Evolutionary conservation across 2,888 invertebrate genomes (phyloP), one percentile per base, ranked within the genome.

Genomic region (Spodoptera littoralis): DNA sequence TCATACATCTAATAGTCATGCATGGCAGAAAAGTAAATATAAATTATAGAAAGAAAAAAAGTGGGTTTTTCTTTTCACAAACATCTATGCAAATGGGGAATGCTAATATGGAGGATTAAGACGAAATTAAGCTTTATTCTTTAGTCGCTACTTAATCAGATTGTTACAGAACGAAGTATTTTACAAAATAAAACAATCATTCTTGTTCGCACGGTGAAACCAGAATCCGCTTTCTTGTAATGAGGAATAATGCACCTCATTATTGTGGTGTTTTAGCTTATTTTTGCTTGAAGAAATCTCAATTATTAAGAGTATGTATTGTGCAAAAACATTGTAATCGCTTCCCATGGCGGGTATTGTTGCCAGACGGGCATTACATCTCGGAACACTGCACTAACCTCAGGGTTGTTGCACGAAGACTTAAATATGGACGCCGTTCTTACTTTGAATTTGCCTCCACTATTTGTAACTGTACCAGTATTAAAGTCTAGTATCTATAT

Each of bases 261-360:
- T 22, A 1, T 5, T 9, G n/a, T 30, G 11, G 59, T 47, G 45
- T 63, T 73, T 74, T 51, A 56, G 68, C 18, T 63, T 60, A 65
- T 51, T 65, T 73, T 79, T 6, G 67, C 54, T 60, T 70, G 52
- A 74, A 75, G 71, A 75, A 81, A 73, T 71, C 77, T 70, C 56
- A 68, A 66, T 68, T 65, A 77, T 73, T 62, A 73, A 59, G 69
- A 65, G 49, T 54, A 54, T 68, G 68, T 80, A 74, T 81, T 78
- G 78, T 79, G 80, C 65, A 80, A 77, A 80, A 78, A 80, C 69
- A 72, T 64, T 79, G 73, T 79, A 70, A 79, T 74, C 69, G 59
- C 60, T 81, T 81, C 81, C 79, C 81, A 81, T 80, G 69, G 70
- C 68, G 71, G 60, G 70, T 74, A 77, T 79, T 80, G 76, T 52